Evolutionary conservation across 2,113 vertebrate genomes (phyloP), one percentile per base, ranked within the genome.

Genomic region (Petrocephalus zakoni): DNA sequence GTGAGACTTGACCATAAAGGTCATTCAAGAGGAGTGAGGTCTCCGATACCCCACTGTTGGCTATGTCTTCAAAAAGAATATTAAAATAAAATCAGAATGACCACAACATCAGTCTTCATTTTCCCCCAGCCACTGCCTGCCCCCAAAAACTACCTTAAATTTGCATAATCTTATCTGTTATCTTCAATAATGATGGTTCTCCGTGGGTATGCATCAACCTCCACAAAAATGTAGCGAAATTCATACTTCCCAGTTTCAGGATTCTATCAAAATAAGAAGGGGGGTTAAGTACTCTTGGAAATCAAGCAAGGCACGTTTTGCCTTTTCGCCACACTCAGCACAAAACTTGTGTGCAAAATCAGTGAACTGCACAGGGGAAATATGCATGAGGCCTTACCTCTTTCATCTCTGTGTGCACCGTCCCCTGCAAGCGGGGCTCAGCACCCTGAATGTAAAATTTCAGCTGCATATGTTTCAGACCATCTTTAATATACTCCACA

Each of bases 381-480:
- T 13, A 11, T 17, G 6, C 10, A 15, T 37, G 10, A 22, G 87
- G 17, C 25, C 88, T 22, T 78, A 99, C 98, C 97, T 99, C 96
- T 94, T 95, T 97, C 68, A 98, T 96, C 92, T 99, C 97, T 22
- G 95, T 93, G 22, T 99, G 97, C 61, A 98, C 98, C 0, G 96
- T 98, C 89, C 98, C 98, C 87, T 93, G 96, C 87, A 96, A 94
- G 52, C 97, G 97, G 0, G 97, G 95, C 91, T 99, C 97, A 0
- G 95, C 96, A n/a, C 98, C 98, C 89, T 99, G 95, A 19, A 99
- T 98, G 93, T 99, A 98, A 95, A 99, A 99, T 92, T 97, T 98
- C 61, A 99, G 94, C 55, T 96, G 96, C 94, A 97, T 96, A 25
- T 96, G 93, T 89, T 96, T 98, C 90, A 96, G 89, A 82, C 96